These are phyloP conservation scores for Amblyraja radiata DNA, from an alignment of 2,797 vertebrate species.

Conservation along the genomic window DNA sequence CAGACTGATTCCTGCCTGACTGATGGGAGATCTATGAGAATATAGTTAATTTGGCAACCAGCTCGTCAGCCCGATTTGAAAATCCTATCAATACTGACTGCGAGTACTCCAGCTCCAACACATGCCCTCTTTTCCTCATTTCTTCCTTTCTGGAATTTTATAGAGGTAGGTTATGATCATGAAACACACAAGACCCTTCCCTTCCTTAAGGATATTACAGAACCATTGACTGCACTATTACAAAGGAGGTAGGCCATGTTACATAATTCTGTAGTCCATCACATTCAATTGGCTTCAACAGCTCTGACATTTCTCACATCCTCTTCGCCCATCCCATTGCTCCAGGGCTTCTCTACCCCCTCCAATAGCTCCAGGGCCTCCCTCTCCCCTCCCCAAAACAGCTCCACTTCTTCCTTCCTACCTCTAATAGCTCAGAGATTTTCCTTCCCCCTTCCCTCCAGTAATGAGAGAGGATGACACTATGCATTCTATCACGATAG, in stretches of 20 bases:
- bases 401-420: too few relatives aligned
- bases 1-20: too few relatives aligned
- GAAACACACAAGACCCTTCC: neutral
- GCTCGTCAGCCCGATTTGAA: too few relatives aligned
- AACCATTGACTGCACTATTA: neutral
- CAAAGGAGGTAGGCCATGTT: neutral
- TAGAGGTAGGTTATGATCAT: neutral
- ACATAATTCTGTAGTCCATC: neutral
- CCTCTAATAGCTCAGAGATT: too few relatives aligned
- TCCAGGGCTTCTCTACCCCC: neutral
- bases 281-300: neutral
- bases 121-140: neutral
- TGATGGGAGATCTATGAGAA: too few relatives aligned
- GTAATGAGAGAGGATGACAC: too few relatives aligned
- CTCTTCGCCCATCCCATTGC: too few relatives aligned
- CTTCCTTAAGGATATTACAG: neutral
- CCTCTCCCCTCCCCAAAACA: neutral
- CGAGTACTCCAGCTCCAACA: neutral
- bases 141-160: neutral
- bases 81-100: too few relatives aligned
- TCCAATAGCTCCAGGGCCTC: neutral
- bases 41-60: too few relatives aligned
- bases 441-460: too few relatives aligned
- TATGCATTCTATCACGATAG: too few relatives aligned
- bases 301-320: too few relatives aligned